phyloP scores from a whole-genome alignment of 2,888 invertebrate species.

The Onthophagus sagittarius region DNA sequence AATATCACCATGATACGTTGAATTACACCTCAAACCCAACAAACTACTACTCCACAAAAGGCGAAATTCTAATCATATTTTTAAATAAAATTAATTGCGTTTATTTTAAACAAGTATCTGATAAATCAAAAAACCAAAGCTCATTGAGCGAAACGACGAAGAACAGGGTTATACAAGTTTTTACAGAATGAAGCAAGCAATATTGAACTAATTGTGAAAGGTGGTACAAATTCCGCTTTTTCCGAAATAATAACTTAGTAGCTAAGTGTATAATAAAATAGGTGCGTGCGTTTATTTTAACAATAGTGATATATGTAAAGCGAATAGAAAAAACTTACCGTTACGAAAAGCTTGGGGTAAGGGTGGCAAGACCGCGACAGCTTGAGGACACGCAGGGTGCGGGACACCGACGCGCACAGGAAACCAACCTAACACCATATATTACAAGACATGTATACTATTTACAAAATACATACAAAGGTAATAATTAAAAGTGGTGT shows the following conservation, averaged over 20 bases:
- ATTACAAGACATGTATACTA: slow-evolving; percentile 23
- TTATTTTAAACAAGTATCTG: neutral
- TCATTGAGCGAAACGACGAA: slow-evolving; percentile 5
- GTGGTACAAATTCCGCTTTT: neutral
- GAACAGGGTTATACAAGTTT: no score
- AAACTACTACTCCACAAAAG: neutral
- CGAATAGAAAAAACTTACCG: slow-evolving; percentile 38
- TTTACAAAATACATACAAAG: slow-evolving; percentile 1
- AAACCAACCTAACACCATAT: slow-evolving; percentile 47
- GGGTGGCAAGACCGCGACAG: slow-evolving; percentile 61
- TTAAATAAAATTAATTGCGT: no score
- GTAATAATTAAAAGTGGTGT: neutral
- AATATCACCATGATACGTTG: neutral
- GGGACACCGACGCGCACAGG: slow-evolving; percentile 44
- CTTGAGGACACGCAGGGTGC: slow-evolving; percentile 52
- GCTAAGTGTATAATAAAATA: neutral
- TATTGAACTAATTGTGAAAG: neutral
- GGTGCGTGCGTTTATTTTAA: neutral
- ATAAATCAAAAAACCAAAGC: slow-evolving; percentile 2
- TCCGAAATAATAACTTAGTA: neutral
- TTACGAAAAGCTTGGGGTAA: slow-evolving; percentile 50
- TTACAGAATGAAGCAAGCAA: neutral
- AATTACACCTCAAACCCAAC: neutral
- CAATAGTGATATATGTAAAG: neutral
- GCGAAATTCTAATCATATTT: neutral